Evolutionary conservation across 30 jellyfish, hydroid and myxozoan species (phyloP).

Genomic region (Aurelia aurita): DNA sequence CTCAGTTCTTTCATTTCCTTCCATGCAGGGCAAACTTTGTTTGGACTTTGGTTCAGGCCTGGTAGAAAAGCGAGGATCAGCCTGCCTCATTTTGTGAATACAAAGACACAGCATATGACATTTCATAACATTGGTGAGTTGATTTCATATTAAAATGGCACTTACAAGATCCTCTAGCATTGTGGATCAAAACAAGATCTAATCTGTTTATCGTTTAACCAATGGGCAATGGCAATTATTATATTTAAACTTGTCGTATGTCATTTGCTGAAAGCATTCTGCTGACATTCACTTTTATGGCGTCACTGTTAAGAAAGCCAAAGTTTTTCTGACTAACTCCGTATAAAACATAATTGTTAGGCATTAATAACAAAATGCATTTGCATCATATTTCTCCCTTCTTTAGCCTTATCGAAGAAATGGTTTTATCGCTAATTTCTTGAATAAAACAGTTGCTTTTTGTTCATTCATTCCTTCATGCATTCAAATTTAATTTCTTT

Average conservation of each 20-base stretch:
- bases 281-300: no score
- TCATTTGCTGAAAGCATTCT: no score
- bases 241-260: no score
- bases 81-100: slow-evolving; percentile 65
- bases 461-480: neutral
- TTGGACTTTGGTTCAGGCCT: slow-evolving; percentile 86
- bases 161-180: neutral
- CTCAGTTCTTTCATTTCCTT: neutral
- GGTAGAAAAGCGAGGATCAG: slow-evolving; percentile 75
- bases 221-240: no score
- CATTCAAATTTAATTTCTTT: no score
- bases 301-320: no score
- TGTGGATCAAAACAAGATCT: neutral
- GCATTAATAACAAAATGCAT: no score
- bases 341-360: no score
- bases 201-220: no score
- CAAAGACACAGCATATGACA: slow-evolving; percentile 72
- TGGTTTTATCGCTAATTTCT: neutral
- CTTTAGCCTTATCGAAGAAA: no score
- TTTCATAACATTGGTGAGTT: slow-evolving; percentile 76
- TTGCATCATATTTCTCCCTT: no score
- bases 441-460: neutral
- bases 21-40: slow-evolving; percentile 75
- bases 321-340: no score
- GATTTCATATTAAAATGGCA: neutral